Evolutionary conservation across 2,113 vertebrate genomes (phyloP), one percentile per base, ranked within the genome.

Genomic region (Sakesphorus luctuosus): DNA sequence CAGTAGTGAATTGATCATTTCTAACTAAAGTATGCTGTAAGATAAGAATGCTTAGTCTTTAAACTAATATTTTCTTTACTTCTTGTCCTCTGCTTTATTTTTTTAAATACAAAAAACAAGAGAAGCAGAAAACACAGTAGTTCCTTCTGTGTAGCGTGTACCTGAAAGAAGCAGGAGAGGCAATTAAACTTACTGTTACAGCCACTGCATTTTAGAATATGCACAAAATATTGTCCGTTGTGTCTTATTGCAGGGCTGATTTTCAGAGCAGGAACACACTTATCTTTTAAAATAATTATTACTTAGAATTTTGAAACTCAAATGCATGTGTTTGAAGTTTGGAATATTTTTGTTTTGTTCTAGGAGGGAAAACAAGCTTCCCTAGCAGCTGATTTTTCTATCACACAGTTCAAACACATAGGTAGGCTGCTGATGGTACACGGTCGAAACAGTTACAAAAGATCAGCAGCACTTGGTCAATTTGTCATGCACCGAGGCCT

Each of bases 401-500:
- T 99, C 97, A 99, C 99, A 2, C 99, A 99, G 97, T 99, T 99
- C 66, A 98, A 98, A 89, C 99, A 99, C 98, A 98, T 99, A 21
- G 99, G 99, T 15, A 98, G 99, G 47, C 98, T 99, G 96, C 98
- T 99, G 44, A 98, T 99, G 99, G 99, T 99, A 56, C 99, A 99
- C 2, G 99, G 99, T 43, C 98, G 99, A 74, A 99, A 99, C 98
- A 99, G 99, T 97, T 99, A 99, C 98, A 99, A 99, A 95, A 98
- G 99, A 94, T 99, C 99, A 0, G 99, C 99, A 3, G 99, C 99
- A 1, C 98, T 99, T 26, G 99, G 99, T 66, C 99, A 99, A 94
- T 99, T 99, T 19, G 99, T 99, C 96, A 99, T 99, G 99, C 99
- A 99, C 97, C 97, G 99, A 58, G 99, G 99, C 96, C 99, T 99